A percentile compares a stretch with the other conserved stretches of the same genome.
Evolutionary conservation across 2,888 invertebrate species (phyloP).

Genomic region (Hydriomena furcata): DNA sequence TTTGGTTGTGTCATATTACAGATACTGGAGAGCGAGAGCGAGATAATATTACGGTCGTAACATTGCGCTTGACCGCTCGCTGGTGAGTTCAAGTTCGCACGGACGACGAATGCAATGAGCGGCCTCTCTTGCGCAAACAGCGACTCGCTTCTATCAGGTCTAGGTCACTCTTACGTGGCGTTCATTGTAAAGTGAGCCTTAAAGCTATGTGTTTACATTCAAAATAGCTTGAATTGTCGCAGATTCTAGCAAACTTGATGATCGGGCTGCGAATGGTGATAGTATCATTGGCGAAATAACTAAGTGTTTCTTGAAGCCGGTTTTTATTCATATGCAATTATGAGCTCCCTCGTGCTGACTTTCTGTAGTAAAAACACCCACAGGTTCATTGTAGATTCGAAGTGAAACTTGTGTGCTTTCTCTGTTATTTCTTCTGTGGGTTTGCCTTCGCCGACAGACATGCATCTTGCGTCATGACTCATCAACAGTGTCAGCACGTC

Average conservation of each 20-base stretch:
- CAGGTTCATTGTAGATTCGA: not conserved
- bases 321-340: too few species aligned
- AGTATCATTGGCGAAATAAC: too few species aligned
- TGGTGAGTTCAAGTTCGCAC: constrained; percentile 67
- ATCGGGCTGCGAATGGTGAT: too few species aligned
- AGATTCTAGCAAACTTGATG: too few species aligned
- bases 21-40: constrained; percentile 1
- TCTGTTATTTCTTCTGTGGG: constrained; percentile 10
- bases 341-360: not conserved
- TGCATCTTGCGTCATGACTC: constrained; percentile 63
- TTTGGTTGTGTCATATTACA: constrained; percentile 21
- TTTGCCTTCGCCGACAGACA: constrained; percentile 41
- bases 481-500: constrained; percentile 66
- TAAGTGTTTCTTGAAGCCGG: too few species aligned
- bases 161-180: not conserved
- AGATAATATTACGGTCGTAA: constrained; percentile 33
- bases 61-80: constrained; percentile 67
- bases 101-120: constrained; percentile 43
- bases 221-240: too few species aligned
- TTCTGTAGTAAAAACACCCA: too few species aligned
- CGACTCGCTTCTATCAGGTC: constrained; percentile 34
- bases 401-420: constrained; percentile 8
- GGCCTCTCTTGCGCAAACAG: constrained; percentile 54
- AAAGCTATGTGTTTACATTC: not conserved
- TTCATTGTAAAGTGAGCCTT: not conserved